Evolutionary conservation across 1,140 invertebrate genomes (phyloP).

Genomic region (Drosophila triauraria): DNA sequence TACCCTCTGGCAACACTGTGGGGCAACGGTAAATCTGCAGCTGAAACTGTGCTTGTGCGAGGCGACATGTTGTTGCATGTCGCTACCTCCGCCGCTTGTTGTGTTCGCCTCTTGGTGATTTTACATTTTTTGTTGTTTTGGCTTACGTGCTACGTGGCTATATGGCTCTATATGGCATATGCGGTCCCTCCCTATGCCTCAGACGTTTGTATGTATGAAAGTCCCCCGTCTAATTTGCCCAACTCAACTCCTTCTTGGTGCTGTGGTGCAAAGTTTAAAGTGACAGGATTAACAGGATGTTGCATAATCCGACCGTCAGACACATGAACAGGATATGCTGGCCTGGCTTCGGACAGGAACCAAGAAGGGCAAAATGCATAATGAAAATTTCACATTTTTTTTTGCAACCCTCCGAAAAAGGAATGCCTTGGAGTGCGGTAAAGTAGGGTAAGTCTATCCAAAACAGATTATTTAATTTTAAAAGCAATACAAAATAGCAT

Average conservation of each 20-base stretch:
- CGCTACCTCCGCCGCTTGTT: slow-evolving; percentile 52
- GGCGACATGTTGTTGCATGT: slow-evolving; percentile 75
- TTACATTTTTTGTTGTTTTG: slow-evolving; percentile 55
- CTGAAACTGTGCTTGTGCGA: slow-evolving; percentile 13
- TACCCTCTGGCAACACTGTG: slow-evolving; percentile 26
- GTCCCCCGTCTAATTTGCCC: slow-evolving; percentile 67
- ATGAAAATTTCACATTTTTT: slow-evolving; percentile 40
- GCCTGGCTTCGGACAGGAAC: slow-evolving; percentile 36
- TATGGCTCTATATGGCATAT: slow-evolving; percentile 26
- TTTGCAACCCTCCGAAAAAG: slow-evolving; percentile 28
- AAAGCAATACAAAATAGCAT: neutral
- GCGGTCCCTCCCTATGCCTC: slow-evolving; percentile 6
- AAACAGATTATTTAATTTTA: neutral
- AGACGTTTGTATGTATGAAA: slow-evolving; percentile 7
- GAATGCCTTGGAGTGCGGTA: neutral
- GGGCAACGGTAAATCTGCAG: slow-evolving; percentile 37
- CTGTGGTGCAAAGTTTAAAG: slow-evolving; percentile 71
- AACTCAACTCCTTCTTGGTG: slow-evolving; percentile 52
- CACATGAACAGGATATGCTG: slow-evolving; percentile 73
- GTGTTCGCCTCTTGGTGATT: slow-evolving; percentile 59
- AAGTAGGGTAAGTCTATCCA: neutral
- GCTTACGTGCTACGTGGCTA: slow-evolving; percentile 39
- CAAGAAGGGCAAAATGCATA: slow-evolving; percentile 48
- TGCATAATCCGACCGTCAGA: slow-evolving; percentile 81
- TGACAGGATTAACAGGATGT: slow-evolving; percentile 85